A percentile compares a stretch with the other conserved stretches of the same genome.
These are phyloP conservation scores for Anguilla anguilla DNA, from an alignment of 2,797 vertebrate genomes.

Conservation along the genomic window DNA sequence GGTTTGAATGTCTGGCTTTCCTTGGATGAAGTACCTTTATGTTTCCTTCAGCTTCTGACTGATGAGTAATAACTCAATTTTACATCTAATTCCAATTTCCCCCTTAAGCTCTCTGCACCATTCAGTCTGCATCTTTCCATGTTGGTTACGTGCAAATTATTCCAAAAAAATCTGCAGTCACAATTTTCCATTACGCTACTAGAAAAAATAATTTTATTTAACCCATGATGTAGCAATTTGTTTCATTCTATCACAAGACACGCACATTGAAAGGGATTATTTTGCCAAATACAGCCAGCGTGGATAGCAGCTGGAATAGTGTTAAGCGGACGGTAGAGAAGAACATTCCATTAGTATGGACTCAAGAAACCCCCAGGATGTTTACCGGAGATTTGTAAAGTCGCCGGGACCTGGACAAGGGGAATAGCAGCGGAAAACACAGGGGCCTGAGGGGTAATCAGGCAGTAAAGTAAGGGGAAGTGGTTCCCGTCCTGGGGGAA, in stretches of 20 bases:
- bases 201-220: not conserved
- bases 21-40: not conserved
- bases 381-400: slow-evolving; percentile 9
- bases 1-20: not conserved
- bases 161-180: not conserved
- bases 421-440: slow-evolving; percentile 52
- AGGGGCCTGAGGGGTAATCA: slow-evolving; percentile 62
- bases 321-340: slow-evolving; percentile 66
- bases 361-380: not conserved
- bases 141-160: not conserved
- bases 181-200: not conserved
- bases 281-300: not conserved
- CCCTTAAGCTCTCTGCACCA: not conserved
- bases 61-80: not conserved
- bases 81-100: not conserved
- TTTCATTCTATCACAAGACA: not conserved
- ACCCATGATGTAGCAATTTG: not conserved
- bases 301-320: slow-evolving; percentile 66
- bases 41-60: not conserved
- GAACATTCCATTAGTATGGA: slow-evolving; percentile 27
- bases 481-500: slow-evolving; percentile 53
- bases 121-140: not conserved
- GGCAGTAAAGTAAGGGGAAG: slow-evolving; percentile 62
- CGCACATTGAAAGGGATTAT: not conserved
- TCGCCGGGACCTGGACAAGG: slow-evolving; percentile 28